Percentiles rank a stretch among this genome's conserved stretches.
Evolutionary conservation across 2,797 vertebrate genomes (phyloP).

Genomic region (Moxostoma hubbsi): DNA sequence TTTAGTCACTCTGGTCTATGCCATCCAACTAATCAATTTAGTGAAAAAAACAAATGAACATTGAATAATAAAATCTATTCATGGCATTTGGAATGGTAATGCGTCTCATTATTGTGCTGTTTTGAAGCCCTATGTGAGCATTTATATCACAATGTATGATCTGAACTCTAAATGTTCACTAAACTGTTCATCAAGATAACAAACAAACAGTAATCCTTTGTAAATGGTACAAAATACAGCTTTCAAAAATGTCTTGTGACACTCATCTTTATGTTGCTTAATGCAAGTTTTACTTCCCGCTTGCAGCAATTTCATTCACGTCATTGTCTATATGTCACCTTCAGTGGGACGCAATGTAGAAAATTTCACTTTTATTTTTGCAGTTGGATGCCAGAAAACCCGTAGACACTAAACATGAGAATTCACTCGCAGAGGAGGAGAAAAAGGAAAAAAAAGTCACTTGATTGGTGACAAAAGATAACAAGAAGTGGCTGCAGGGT

Average conservation of each 20-base stretch:
- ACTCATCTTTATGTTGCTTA: background rate
- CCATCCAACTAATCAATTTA: too few species aligned
- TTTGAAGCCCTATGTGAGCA: background rate
- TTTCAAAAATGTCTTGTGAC: background rate
- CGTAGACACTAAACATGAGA: conserved; percentile 61
- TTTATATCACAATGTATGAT: background rate
- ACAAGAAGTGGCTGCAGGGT: conserved; percentile 85
- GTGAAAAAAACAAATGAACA: too few species aligned
- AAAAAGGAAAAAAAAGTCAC: conserved; percentile 68
- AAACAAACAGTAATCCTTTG: background rate
- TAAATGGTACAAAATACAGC: background rate
- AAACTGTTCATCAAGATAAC: background rate
- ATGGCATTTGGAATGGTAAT: too few species aligned
- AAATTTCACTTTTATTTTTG: conserved; percentile 51
- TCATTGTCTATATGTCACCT: conserved; percentile 53
- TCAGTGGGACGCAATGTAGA: conserved; percentile 39
- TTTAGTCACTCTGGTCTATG: too few species aligned
- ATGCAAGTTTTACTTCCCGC: conserved; percentile 12
- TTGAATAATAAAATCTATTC: too few species aligned
- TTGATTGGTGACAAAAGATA: conserved; percentile 87
- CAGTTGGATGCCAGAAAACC: conserved; percentile 49
- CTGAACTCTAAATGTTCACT: background rate
- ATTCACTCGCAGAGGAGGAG: conserved; percentile 49
- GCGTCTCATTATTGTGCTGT: background rate
- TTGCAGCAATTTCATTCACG: conserved; percentile 10